phyloP scores from a whole-genome alignment of 2,797 vertebrate genomes.

The Rhinichthys osculus region DNA sequence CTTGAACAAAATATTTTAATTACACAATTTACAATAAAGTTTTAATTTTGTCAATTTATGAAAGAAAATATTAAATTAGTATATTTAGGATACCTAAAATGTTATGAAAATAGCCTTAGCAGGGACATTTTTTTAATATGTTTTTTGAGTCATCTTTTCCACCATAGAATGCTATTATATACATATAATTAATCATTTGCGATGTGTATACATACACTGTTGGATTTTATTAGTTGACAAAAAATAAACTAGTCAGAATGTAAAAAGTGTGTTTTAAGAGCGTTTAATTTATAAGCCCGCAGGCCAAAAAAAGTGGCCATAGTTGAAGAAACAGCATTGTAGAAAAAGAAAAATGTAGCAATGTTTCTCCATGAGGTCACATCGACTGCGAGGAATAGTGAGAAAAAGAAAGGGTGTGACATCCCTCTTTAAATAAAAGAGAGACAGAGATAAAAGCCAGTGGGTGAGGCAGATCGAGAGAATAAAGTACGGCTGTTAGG shows the following conservation, averaged over 20 bases:
- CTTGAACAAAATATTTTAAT: not conserved
- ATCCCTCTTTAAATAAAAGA: constrained; percentile 36
- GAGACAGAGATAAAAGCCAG: constrained; percentile 37
- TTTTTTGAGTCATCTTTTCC: not conserved
- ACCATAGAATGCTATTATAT: not conserved
- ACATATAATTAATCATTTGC: not conserved
- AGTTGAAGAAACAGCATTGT: not conserved
- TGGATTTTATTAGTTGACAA: not conserved
- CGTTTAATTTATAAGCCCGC: not conserved
- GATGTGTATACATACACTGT: not conserved
- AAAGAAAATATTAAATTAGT: not conserved
- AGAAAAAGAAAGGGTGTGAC: constrained; percentile 15
- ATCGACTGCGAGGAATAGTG: not conserved
- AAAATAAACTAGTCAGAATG: not conserved
- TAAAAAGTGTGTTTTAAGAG: not conserved
- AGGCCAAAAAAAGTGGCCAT: not conserved
- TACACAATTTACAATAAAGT: not conserved
- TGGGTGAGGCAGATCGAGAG: constrained; percentile 14
- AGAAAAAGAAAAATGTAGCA: constrained; percentile 2
- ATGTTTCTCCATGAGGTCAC: constrained; percentile 38
- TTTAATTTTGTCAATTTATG: not conserved
- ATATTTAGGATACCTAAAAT: not conserved
- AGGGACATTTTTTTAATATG: not conserved
- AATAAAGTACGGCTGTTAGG: constrained; percentile 46
- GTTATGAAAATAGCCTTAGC: not conserved